Base-by-base conservation (phyloP, 2,797 vertebrate species). In the Argya squamiceps region DNA sequence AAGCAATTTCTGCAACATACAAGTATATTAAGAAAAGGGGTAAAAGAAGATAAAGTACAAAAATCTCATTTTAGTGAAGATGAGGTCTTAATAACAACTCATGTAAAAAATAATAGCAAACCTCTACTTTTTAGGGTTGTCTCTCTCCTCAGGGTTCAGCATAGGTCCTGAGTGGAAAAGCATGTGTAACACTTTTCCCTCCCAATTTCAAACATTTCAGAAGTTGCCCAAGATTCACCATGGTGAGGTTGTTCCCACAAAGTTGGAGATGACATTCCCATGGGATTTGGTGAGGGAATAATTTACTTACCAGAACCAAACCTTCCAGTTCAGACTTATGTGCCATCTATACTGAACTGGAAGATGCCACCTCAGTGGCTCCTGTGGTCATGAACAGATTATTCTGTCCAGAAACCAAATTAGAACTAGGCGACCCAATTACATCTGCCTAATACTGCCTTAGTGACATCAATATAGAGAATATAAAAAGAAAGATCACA, bases 21-120 rank as follows among this genome's bases (percentile, higher is more conserved):
- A 98, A 98, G 95, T 77, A 84, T 73, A 96, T 95, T 95, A 93
- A 87, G 93, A 96, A 97, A 97, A 95, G 98, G 97, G 96, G 96
- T 98, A 97, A 98, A 98, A 98, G 98, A 99, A 99, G 98, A 98
- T 96, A 98, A 98, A 98, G 97, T 98, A 98, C 98, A 98, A 99
- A 91, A 99, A 99, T 98, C 98, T 98, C 98, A 98, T 99, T 99
- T 99, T 99, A 99, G 98, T 98, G 98, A 99, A 98, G 98, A 99
- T 98, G 98, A 99, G 98, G 98, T 68, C 76, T 81, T 86, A 88
- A 80, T 27, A n/a, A 79, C 15, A 82, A 44, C 12, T 70, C 32
- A 19, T 5, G 15, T 52, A 21, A 82, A 94, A 86, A 92, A 58
- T 26, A 24, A n/a, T 3, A 70, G 11, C 18, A 82, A 73, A 73